Percentiles rank a stretch among this genome's conserved stretches.
Conservation (phyloP, 2,888 invertebrate species). For the Hyppa rectilinea region DNA sequence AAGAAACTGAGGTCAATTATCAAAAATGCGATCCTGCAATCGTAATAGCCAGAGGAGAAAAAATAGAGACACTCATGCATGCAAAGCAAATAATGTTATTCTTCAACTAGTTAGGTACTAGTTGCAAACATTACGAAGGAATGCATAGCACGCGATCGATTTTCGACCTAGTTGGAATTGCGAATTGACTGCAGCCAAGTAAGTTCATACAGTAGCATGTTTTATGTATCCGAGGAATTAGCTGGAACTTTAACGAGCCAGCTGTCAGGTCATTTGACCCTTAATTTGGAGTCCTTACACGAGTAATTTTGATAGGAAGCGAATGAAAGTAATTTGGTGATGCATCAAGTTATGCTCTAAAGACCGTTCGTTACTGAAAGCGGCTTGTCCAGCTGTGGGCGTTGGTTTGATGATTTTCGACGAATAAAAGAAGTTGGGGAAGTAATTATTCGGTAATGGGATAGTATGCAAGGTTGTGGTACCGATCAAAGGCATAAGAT, state of each 20-base stretch:
- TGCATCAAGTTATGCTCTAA: conserved; percentile 10
- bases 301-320: conserved; percentile 44
- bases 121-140: conserved; percentile 52
- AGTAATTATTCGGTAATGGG: conserved; percentile 19
- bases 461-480: conserved; percentile 11
- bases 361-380: conserved; percentile 33
- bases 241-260: conserved; percentile 39
- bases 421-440: conserved; percentile 20
- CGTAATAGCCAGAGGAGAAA: not conserved
- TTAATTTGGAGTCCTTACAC: conserved; percentile 33
- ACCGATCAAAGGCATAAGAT: conserved; percentile 11
- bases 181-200: conserved; percentile 57
- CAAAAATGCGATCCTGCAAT: not conserved
- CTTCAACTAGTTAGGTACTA: conserved; percentile 30
- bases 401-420: conserved; percentile 16
- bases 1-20: not conserved
- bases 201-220: conserved; percentile 49
- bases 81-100: conserved; percentile 43
- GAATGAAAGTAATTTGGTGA: conserved; percentile 20
- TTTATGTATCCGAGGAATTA: conserved; percentile 49
- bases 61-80: not conserved
- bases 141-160: conserved; percentile 65
- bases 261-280: conserved; percentile 45
- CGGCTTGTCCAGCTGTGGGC: conserved; percentile 27
- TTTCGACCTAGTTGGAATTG: conserved; percentile 67